These are phyloP conservation scores for Sciurus vulgaris DNA, from an alignment of 2,797 vertebrate genomes.

Conservation along the genomic window DNA sequence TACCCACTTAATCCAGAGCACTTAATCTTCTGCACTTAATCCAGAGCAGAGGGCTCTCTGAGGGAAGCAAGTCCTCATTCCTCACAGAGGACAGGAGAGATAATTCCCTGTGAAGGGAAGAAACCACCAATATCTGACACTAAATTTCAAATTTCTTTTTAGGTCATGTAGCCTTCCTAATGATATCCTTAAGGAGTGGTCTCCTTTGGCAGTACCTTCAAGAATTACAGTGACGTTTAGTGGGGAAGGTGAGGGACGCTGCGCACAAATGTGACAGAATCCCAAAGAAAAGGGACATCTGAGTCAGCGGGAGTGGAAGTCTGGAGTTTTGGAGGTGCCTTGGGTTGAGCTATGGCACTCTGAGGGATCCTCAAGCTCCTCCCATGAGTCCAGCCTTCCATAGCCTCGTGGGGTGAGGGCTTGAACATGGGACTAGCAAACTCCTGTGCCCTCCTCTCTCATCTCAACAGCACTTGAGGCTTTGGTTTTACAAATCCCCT, in stretches of 20 bases:
- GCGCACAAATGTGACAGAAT: too few species aligned
- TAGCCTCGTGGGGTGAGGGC: accelerated
- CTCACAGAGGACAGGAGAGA: not conserved
- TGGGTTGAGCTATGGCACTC: not conserved
- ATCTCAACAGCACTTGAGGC: not conserved
- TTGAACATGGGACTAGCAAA: not conserved
- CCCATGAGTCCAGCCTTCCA: not conserved
- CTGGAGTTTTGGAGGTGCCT: not conserved
- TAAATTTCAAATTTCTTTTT: not conserved
- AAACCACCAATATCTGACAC: not conserved
- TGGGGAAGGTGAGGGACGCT: not conserved
- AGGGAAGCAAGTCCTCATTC: not conserved
- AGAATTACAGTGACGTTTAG: not conserved
- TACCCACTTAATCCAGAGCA: not conserved
- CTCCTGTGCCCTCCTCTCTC: not conserved
- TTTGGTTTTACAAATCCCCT: not conserved
- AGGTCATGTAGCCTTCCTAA: not conserved
- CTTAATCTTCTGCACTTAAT: not conserved
- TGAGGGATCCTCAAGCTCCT: not conserved
- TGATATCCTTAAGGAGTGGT: not conserved
- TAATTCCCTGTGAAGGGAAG: not conserved
- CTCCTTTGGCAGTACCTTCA: not conserved
- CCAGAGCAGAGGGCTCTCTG: not conserved
- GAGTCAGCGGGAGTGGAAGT: not conserved
- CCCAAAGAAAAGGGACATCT: not conserved